These are phyloP conservation scores for Oreochromis grahami DNA, from an alignment of 2,797 vertebrate genomes.

Conservation along the genomic window DNA sequence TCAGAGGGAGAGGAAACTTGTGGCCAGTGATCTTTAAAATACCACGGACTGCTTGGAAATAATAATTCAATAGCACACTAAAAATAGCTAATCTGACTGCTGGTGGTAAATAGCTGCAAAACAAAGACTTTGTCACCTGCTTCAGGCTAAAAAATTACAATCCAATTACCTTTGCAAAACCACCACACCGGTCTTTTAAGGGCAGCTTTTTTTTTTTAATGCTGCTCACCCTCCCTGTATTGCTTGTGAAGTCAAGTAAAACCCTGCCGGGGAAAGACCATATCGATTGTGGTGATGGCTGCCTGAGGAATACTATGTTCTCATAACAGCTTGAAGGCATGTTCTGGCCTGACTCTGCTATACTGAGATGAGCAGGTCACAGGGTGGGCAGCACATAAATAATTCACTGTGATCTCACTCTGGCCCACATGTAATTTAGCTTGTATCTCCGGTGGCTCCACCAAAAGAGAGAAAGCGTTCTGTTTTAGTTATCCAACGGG, in stretches of 20 bases:
- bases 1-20: constrained; percentile 22
- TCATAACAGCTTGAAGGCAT: constrained; percentile 49
- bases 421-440: constrained; percentile 52
- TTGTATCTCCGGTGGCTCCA: constrained; percentile 35
- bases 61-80: constrained; percentile 41
- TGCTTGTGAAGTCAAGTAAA: constrained; percentile 20
- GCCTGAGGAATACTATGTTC: constrained; percentile 33
- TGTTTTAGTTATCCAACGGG: constrained; percentile 6
- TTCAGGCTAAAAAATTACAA: background rate
- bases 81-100: constrained; percentile 22
- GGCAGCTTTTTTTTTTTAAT: background rate
- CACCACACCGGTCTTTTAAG: background rate
- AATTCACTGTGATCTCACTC: constrained; percentile 52
- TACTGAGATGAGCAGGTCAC: constrained; percentile 11
- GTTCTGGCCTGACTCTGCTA: constrained; percentile 23
- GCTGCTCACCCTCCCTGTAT: background rate
- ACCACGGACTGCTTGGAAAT: constrained; percentile 24
- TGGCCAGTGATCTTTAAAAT: constrained; percentile 59
- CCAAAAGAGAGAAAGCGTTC: constrained; percentile 24
- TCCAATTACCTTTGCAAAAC: background rate
- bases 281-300: constrained; percentile 42
- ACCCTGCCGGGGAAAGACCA: background rate
- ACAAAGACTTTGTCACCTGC: background rate
- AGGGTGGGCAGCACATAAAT: constrained; percentile 41
- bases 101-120: background rate